Evolutionary conservation across 2,797 vertebrate species (phyloP).

Genomic region (Dermochelys coriacea): DNA sequence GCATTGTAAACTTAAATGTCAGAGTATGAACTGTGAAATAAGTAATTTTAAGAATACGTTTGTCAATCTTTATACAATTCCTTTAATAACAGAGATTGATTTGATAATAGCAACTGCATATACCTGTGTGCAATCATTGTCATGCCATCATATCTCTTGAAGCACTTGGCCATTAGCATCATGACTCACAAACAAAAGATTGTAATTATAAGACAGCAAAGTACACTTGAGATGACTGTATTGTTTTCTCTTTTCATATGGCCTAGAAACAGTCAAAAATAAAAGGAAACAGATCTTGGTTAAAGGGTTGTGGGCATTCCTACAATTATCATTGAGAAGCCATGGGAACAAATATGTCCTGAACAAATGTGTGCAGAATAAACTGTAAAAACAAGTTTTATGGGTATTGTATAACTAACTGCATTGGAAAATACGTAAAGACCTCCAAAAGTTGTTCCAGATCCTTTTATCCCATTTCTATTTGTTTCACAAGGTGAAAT

Average conservation of each 20-base stretch:
- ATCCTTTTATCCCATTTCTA: background rate
- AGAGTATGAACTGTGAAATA: background rate
- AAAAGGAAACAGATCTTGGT: background rate
- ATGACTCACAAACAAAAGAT: background rate
- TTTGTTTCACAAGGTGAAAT: background rate
- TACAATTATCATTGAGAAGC: background rate
- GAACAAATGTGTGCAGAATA: background rate
- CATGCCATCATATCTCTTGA: background rate
- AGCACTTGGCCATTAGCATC: background rate
- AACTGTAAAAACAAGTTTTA: background rate
- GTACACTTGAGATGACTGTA: background rate
- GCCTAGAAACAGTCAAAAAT: background rate
- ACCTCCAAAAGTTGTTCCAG: background rate
- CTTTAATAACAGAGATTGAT: background rate
- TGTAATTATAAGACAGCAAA: background rate
- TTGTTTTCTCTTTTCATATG: background rate
- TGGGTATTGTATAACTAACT: background rate
- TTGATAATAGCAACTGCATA: background rate
- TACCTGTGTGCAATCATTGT: background rate
- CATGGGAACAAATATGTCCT: background rate
- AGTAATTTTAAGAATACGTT: background rate
- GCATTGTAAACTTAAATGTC: background rate
- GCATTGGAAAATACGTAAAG: background rate
- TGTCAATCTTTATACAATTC: background rate
- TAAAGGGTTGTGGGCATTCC: background rate